A percentile compares a stretch with the other conserved stretches of the same genome.
Conservation (phyloP, 37 sponge, comb jelly and placozoan species). For the Hormiphora californensis region DNA sequence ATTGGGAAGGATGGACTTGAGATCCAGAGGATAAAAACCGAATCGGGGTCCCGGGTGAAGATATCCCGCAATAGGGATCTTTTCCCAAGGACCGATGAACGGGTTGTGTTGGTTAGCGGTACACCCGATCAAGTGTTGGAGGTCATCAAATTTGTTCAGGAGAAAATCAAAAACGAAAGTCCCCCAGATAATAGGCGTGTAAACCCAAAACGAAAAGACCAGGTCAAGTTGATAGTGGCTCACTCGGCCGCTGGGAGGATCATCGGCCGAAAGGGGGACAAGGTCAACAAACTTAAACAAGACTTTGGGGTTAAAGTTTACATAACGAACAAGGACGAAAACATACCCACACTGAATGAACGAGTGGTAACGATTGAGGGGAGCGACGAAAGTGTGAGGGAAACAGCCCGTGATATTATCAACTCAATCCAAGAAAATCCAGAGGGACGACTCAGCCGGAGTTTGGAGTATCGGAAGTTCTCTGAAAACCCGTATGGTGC, state of each 20-base stretch:
- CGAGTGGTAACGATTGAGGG: slow-evolving; percentile 45
- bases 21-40: slow-evolving; percentile 40
- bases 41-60: slow-evolving; percentile 34
- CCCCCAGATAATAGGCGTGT: slow-evolving; percentile 40
- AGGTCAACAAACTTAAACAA: slow-evolving; percentile 53
- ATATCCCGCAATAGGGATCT: slow-evolving; percentile 32
- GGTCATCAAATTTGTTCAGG: slow-evolving; percentile 46
- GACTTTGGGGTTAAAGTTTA: slow-evolving; percentile 41
- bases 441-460: slow-evolving; percentile 29
- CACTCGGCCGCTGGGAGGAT: slow-evolving; percentile 51
- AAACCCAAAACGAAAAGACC: slow-evolving; percentile 52
- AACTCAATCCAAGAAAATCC: slow-evolving; percentile 52
- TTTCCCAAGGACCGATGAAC: slow-evolving; percentile 35
- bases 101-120: slow-evolving; percentile 37
- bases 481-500: slow-evolving; percentile 31
- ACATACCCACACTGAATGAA: slow-evolving; percentile 46
- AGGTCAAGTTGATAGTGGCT: slow-evolving; percentile 46
- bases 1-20: slow-evolving; percentile 54
- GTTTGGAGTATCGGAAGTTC: slow-evolving; percentile 14
- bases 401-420: slow-evolving; percentile 30
- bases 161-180: slow-evolving; percentile 51
- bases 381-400: neutral
- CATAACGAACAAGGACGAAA: slow-evolving; percentile 52
- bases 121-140: slow-evolving; percentile 54
- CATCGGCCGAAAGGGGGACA: slow-evolving; percentile 32